phyloP scores from a whole-genome alignment of 2,113 vertebrate species.

The Pampusana beccarii region DNA sequence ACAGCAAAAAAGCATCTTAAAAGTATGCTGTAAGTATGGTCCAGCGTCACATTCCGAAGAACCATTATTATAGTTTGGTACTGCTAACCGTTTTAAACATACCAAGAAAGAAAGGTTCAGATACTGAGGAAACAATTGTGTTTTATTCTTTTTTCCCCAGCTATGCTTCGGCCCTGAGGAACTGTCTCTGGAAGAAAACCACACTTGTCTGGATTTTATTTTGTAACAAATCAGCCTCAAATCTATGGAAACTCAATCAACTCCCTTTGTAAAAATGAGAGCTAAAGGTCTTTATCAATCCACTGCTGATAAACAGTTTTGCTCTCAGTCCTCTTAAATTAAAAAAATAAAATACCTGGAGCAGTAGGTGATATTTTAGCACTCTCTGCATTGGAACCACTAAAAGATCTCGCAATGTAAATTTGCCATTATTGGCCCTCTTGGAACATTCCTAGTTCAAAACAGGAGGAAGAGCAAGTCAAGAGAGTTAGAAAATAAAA shows the following conservation, averaged over 20 bases:
- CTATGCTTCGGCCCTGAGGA: not conserved
- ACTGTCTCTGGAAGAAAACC: not conserved
- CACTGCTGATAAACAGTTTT: not conserved
- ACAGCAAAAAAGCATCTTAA: not conserved
- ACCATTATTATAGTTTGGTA: not conserved
- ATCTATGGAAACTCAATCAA: not conserved
- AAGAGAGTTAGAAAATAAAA: not conserved
- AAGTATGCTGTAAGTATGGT: not conserved
- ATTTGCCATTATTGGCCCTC: slow-evolving; percentile 96
- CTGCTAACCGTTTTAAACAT: not conserved
- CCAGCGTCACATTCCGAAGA: not conserved
- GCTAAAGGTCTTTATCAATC: no score
- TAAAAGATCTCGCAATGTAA: slow-evolving; percentile 92
- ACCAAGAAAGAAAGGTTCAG: not conserved
- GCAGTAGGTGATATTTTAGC: slow-evolving; percentile 93
- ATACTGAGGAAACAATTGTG: not conserved
- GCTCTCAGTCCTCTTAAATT: not conserved
- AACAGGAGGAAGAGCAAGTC: not conserved
- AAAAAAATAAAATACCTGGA: slow-evolving; percentile 83
- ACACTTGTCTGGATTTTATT: not conserved
- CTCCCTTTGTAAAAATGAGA: no score
- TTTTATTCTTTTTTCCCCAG: not conserved
- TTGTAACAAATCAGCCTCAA: not conserved
- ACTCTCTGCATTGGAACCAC: slow-evolving; percentile 99
- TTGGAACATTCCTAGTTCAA: slow-evolving; percentile 89